Base-by-base conservation (phyloP, 1,140 invertebrate species). In the Tetramorium alpestre region DNA sequence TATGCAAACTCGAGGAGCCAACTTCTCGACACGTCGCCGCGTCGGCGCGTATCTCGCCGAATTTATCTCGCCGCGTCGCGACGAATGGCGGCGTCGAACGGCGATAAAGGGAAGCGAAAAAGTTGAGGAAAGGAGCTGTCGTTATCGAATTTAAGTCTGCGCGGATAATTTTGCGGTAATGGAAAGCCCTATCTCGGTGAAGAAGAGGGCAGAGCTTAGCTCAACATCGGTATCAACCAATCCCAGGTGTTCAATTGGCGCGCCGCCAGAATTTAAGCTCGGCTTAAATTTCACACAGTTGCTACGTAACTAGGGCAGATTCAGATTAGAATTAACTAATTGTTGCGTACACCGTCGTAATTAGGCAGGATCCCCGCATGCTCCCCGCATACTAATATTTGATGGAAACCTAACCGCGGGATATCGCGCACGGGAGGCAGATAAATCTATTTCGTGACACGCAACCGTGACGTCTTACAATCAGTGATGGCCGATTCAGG, bases 281-380 rank as follows among this genome's bases (percentile, higher is more conserved):
- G 78, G 87, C 87, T 91, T 91, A 91, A 91, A 90, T 90, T 84
- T 75, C 87, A 65, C 51, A 69, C 85, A 80, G 73, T 54, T 65
- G 87, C 22, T 54, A 44, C 56, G 84, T 65, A 91, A 90, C 84
- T 90, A 18, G 90, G 90, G 33, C 90, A 88, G 87, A 75, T 88
- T 85, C 82, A 87, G 90, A 91, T 91, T 91, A 90, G 90, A 90
- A 90, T 91, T 91, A 91, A 90, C 89, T 91, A 90, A 91, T 91
- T 91, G 89, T 88, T 90, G 87, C 89, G 82, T 91, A 89, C 38
- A 76, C 85, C 54, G 72, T 75, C 76, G 58, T 90, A 90, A 90
- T 90, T 89, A 87, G 85, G 64, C 65, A 67, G 65, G 47, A 78
- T 82, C 60, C 44, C 64, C 70, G 60, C 51, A n/a, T 47, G 69